Evolutionary conservation across 1,140 invertebrate genomes (phyloP).

Genomic region (Monomorium pharaonis): DNA sequence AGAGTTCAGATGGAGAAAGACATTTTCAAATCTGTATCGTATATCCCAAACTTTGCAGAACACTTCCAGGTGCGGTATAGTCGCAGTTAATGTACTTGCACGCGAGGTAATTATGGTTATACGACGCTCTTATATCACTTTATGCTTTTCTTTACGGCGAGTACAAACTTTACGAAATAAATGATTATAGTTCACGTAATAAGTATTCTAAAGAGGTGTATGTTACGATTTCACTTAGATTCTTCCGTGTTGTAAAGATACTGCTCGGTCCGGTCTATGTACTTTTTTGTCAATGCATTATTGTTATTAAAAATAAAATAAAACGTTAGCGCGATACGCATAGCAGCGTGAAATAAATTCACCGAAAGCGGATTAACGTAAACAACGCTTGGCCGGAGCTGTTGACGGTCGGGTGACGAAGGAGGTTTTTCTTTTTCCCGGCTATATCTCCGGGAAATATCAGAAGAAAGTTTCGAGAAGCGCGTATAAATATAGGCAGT

Average conservation of each 20-base stretch:
- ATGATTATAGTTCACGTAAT: constrained; percentile 42
- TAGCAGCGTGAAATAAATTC: background rate
- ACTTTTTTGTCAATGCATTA: background rate
- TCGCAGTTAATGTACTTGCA: background rate
- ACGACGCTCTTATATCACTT: constrained; percentile 46
- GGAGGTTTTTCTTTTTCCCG: constrained; percentile 24
- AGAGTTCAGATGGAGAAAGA: background rate
- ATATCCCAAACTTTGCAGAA: background rate
- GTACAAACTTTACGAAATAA: constrained; percentile 50
- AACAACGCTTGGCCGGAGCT: background rate
- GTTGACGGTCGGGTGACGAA: background rate
- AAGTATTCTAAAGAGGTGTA: constrained; percentile 7
- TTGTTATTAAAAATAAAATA: background rate
- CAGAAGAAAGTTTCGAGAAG: constrained; percentile 46
- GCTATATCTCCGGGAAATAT: constrained; percentile 35
- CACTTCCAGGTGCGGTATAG: background rate
- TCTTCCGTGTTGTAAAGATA: constrained; percentile 34
- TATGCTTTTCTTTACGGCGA: constrained; percentile 42
- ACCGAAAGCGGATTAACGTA: constrained; percentile 8
- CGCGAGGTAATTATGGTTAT: background rate
- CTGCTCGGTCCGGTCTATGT: background rate
- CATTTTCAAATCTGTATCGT: background rate
- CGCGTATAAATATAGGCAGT: constrained; percentile 38
- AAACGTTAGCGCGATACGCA: background rate
- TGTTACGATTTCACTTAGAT: constrained; percentile 33